Conservation (phyloP, 2,113 vertebrate genomes). For the Emydura subglobosa region DNA sequence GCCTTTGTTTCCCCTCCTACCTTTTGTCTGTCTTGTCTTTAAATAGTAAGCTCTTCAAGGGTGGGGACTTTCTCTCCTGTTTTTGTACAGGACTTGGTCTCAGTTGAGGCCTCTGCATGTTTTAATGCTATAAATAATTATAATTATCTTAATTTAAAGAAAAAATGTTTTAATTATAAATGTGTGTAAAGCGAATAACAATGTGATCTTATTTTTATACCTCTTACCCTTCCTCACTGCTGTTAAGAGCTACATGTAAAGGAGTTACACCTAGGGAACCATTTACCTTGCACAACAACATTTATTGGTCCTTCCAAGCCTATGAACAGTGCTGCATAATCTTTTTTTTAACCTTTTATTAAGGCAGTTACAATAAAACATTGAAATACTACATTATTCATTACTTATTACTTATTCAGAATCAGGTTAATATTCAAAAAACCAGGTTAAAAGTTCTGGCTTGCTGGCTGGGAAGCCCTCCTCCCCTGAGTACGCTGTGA, state of each 20-base stretch:
- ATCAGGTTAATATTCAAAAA: background rate
- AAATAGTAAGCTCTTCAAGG: background rate
- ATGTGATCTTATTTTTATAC: background rate
- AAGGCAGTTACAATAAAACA: background rate
- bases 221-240: background rate
- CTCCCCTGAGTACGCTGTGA: background rate
- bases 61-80: background rate
- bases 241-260: background rate
- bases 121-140: background rate
- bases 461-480: background rate
- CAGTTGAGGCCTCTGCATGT: background rate
- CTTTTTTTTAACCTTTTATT: background rate
- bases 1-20: background rate
- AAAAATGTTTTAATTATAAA: background rate
- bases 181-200: background rate
- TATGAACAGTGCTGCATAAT: background rate
- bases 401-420: background rate
- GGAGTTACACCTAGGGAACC: background rate
- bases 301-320: background rate
- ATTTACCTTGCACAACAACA: background rate
- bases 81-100: background rate
- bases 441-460: background rate
- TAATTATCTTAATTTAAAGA: background rate
- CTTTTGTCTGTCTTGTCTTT: background rate
- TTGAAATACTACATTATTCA: background rate